A percentile compares a stretch with the other conserved stretches of the same genome.
Conservation (phyloP, 2,888 invertebrate genomes). For the Neoaliturus tenellus region DNA sequence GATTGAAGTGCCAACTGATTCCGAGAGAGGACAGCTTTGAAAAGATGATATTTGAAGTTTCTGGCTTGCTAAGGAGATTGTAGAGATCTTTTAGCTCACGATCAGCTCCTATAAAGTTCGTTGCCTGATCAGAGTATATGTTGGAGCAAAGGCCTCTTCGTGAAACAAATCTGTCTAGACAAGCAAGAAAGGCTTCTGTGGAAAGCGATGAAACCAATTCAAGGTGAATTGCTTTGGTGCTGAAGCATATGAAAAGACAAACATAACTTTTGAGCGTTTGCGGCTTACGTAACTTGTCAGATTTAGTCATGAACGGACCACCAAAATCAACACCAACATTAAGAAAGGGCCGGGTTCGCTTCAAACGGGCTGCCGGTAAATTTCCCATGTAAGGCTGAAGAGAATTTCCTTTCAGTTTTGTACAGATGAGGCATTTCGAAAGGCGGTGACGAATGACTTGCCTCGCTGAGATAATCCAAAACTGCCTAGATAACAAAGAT, state of each 20-base stretch:
- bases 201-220: slow-evolving; percentile 68
- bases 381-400: no score
- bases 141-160: slow-evolving; percentile 66
- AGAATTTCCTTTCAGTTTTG: no score
- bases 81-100: slow-evolving; percentile 46
- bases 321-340: no score
- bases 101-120: slow-evolving; percentile 69
- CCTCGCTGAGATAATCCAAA: no score
- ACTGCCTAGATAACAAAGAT: no score
- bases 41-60: neutral
- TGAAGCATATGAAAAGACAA: slow-evolving; percentile 66
- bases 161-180: slow-evolving; percentile 67
- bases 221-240: slow-evolving; percentile 68
- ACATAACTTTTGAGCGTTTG: no score
- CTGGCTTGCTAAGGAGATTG: neutral
- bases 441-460: no score
- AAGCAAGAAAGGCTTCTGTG: slow-evolving; percentile 68
- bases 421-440: no score
- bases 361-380: no score
- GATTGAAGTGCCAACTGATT: slow-evolving; percentile 57
- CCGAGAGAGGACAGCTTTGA: slow-evolving; percentile 68
- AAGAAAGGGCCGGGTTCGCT: no score
- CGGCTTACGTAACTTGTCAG: no score
- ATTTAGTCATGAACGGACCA: no score
- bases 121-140: slow-evolving; percentile 69